Conservation (phyloP, 2,113 vertebrate genomes). For the Chloropsis hardwickii region DNA sequence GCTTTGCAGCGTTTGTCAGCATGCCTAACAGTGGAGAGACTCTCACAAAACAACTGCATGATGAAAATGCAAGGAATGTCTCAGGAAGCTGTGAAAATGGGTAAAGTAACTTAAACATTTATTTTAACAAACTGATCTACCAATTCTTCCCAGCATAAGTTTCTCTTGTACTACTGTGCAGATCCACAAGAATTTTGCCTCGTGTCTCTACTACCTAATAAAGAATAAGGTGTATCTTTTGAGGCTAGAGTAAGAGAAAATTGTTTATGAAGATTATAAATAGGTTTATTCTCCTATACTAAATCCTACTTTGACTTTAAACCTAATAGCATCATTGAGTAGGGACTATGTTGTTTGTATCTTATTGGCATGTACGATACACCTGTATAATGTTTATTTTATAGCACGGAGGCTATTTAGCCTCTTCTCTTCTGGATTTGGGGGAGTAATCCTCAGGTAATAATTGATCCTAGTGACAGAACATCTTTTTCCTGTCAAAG, state of each 20-base stretch:
- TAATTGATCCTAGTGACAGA: not conserved
- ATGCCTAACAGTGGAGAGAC: slow-evolving; percentile 43
- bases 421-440: not conserved
- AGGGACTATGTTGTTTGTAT: not conserved
- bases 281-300: not conserved
- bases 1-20: not conserved
- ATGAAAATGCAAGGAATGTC: not conserved
- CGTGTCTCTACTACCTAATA: not conserved
- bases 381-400: not conserved
- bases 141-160: not conserved
- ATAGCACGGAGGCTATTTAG: not conserved
- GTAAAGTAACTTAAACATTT: slow-evolving; percentile 49
- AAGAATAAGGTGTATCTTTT: not conserved
- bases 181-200: not conserved
- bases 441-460: not conserved
- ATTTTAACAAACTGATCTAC: not conserved
- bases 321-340: not conserved
- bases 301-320: not conserved
- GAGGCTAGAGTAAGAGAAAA: not conserved
- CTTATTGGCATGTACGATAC: not conserved
- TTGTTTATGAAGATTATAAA: not conserved
- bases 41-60: not conserved
- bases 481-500: not conserved
- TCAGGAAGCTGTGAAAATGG: slow-evolving; percentile 3
- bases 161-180: not conserved